Conservation (phyloP, 2,113 vertebrate genomes). For the Semicossyphus pulcher region DNA sequence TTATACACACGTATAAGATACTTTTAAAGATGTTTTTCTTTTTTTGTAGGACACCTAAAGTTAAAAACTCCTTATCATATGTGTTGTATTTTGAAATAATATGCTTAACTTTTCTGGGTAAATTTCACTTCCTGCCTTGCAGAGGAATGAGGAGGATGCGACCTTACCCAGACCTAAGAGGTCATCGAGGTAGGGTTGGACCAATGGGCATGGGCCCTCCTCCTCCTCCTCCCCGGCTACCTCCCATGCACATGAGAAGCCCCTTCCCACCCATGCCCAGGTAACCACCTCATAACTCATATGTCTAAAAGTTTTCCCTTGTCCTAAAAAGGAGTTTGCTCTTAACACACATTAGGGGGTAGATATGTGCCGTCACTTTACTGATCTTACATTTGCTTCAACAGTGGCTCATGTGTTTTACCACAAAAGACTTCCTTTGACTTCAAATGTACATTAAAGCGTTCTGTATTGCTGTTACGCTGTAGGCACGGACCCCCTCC, state of each 20-base stretch:
- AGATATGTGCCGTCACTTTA: too few species aligned
- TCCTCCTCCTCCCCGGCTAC: constrained; percentile 70
- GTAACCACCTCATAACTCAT: constrained; percentile 35
- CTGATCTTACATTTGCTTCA: neutral
- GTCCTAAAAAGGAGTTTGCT: too few species aligned
- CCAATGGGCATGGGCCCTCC: constrained; percentile 76
- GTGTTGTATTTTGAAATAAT: neutral
- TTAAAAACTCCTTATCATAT: neutral
- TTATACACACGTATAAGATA: too few species aligned
- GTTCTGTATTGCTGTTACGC: neutral
- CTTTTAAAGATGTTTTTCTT: too few species aligned
- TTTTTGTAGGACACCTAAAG: too few species aligned
- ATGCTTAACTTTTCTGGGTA: neutral
- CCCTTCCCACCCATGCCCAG: constrained; percentile 79
- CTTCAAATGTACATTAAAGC: neutral
- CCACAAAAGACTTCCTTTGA: neutral
- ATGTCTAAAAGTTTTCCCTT: too few species aligned
- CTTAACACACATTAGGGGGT: too few species aligned
- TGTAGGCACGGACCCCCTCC: constrained; percentile 75
- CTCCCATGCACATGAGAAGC: constrained; percentile 75
- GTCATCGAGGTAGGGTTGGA: constrained; percentile 68
- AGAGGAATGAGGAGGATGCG: constrained; percentile 82
- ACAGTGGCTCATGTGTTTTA: neutral
- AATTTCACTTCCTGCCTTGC: constrained; percentile 27
- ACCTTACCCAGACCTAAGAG: constrained; percentile 79